Conservation (phyloP, 1,140 invertebrate species). For the Portunus trituberculatus region DNA sequence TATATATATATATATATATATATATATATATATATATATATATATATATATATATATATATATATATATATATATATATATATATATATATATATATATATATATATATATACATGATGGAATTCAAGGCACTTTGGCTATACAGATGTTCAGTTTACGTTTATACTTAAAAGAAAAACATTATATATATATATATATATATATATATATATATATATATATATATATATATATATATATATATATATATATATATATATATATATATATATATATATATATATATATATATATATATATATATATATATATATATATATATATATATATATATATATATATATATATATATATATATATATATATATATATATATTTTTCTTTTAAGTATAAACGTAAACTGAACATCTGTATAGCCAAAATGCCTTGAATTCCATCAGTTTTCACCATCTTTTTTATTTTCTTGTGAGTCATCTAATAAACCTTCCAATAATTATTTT, state of each 20-base stretch:
- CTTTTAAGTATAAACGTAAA: not conserved
- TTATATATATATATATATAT: too few relatives aligned
- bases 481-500: too few relatives aligned
- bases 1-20: conserved; percentile 40
- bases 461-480: too few relatives aligned
- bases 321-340: conserved; percentile 43
- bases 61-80: not conserved
- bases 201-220: too few relatives aligned
- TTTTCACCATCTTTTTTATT: too few relatives aligned
- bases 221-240: too few relatives aligned
- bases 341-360: conserved; percentile 40
- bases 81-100: conserved; percentile 43
- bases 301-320: not conserved
- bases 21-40: conserved; percentile 31
- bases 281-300: not conserved
- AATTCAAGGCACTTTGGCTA: not conserved
- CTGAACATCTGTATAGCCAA: not conserved
- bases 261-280: not conserved
- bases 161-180: not conserved
- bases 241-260: not conserved
- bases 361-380: conserved; percentile 18
- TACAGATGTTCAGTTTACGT: not conserved
- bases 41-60: not conserved
- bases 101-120: not conserved
- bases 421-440: not conserved